Conservation (phyloP, 2,888 invertebrate species). For the Cerceris rybyensis region DNA sequence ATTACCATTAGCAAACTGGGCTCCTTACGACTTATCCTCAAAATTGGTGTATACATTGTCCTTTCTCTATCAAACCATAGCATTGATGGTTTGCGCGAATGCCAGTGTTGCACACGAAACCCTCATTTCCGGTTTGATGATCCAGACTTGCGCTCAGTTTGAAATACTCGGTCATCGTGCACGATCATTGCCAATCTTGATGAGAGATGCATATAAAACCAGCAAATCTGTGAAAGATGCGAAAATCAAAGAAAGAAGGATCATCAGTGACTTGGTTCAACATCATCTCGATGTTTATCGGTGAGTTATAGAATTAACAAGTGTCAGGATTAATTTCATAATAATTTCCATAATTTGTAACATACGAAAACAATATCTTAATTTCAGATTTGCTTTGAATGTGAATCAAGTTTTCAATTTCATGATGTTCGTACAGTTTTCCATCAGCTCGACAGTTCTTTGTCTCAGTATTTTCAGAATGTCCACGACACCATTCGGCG, state of each 20-base stretch:
- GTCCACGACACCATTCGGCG: slow-evolving; percentile 35
- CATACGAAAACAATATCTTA: background rate
- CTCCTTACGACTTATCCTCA: slow-evolving; percentile 44
- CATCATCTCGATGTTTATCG: slow-evolving; percentile 49
- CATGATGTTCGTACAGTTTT: slow-evolving; percentile 57
- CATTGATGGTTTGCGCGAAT: slow-evolving; percentile 46
- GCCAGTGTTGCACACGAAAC: slow-evolving; percentile 66
- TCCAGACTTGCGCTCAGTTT: slow-evolving; percentile 69
- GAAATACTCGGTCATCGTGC: slow-evolving; percentile 69
- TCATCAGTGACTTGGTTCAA: slow-evolving; percentile 34
- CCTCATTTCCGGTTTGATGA: slow-evolving; percentile 66
- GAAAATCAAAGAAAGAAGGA: slow-evolving; percentile 2
- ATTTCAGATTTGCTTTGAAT: slow-evolving; percentile 36
- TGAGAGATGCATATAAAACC: background rate
- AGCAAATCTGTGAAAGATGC: background rate
- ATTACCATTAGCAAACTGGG: slow-evolving; percentile 45
- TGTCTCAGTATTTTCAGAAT: slow-evolving; percentile 53
- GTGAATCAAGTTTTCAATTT: slow-evolving; percentile 46
- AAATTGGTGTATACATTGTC: slow-evolving; percentile 7
- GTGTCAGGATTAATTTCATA: no score
- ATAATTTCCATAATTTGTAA: background rate
- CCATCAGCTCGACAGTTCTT: slow-evolving; percentile 51
- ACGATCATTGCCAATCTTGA: slow-evolving; percentile 15
- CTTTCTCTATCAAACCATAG: slow-evolving; percentile 45
- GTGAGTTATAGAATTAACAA: slow-evolving; percentile 18